These are phyloP conservation scores for Lasioglossum zephyrum DNA, from an alignment of 2,888 invertebrate genomes.

Conservation along the genomic window DNA sequence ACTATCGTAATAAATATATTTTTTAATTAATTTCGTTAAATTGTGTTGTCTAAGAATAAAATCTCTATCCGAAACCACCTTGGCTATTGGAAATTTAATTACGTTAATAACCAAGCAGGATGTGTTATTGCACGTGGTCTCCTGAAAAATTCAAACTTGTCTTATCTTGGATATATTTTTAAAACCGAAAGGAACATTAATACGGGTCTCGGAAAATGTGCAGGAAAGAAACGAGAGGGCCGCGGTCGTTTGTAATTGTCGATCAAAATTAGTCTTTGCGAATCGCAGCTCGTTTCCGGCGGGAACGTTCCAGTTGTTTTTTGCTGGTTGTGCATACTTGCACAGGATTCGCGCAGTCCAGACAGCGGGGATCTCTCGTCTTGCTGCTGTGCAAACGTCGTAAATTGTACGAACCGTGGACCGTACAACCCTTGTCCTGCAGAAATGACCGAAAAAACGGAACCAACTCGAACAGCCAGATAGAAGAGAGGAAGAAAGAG, in stretches of 20 bases:
- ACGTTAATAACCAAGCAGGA: too few species aligned
- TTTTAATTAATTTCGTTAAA: too few species aligned
- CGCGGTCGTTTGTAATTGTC: slow-evolving; percentile 17
- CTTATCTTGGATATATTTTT: not conserved
- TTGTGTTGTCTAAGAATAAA: too few species aligned
- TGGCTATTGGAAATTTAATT: too few species aligned
- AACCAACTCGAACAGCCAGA: not conserved
- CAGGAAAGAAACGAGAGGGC: not conserved
- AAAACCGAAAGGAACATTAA: not conserved
- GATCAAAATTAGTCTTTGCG: slow-evolving; percentile 1
- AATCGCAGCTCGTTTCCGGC: slow-evolving; percentile 12
- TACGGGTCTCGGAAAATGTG: slow-evolving; percentile 15
- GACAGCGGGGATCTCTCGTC: not conserved
- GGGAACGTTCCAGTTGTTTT: not conserved
- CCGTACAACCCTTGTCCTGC: not conserved
- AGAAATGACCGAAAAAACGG: not conserved
- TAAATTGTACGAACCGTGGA: slow-evolving; percentile 4
- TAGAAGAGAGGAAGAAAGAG: not conserved
- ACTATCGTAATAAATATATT: too few species aligned
- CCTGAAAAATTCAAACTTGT: not conserved
- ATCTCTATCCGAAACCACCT: too few species aligned
- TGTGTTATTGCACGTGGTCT: too few species aligned
- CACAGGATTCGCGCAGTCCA: not conserved
- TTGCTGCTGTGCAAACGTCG: not conserved
- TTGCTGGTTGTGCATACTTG: slow-evolving; percentile 2